These are phyloP conservation scores for Ethmia dodecea DNA, from an alignment of 2,888 invertebrate genomes.

Conservation along the genomic window DNA sequence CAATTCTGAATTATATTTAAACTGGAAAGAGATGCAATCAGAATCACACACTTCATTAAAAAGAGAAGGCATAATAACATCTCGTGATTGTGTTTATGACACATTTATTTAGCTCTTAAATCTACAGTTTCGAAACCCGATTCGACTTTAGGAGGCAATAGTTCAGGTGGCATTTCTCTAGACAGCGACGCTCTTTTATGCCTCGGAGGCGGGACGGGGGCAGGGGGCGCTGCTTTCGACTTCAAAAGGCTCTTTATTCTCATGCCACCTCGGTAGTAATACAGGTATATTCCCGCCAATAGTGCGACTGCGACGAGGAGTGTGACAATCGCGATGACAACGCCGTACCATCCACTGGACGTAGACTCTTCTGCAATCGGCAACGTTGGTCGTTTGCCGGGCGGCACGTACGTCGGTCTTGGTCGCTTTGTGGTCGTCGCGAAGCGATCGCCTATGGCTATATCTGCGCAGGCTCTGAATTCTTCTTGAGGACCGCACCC, in stretches of 20 bases:
- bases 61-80: no score
- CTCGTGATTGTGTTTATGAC: no score
- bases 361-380: constrained; percentile 62
- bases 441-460: constrained; percentile 80
- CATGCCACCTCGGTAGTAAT: constrained; percentile 85
- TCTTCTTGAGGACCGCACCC: constrained; percentile 95
- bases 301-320: constrained; percentile 81
- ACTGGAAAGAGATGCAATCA: no score
- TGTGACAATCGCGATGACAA: constrained; percentile 80
- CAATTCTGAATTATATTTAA: background rate
- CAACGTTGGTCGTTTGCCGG: constrained; percentile 55
- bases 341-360: constrained; percentile 71
- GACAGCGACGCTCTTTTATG: constrained; percentile 60
- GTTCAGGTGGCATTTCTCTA: constrained; percentile 54
- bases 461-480: constrained; percentile 90
- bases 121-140: constrained; percentile 72
- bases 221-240: constrained; percentile 49
- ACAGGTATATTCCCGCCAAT: constrained; percentile 83
- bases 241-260: constrained; percentile 81
- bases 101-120: constrained; percentile 45
- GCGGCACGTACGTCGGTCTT: constrained; percentile 63
- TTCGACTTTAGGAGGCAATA: constrained; percentile 57
- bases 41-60: no score
- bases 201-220: constrained; percentile 64
- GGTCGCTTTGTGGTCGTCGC: constrained; percentile 62